Percentiles rank a stretch among this genome's conserved stretches.
These are phyloP conservation scores for Capitulum mitella DNA, from an alignment of 2,888 invertebrate species.

Conservation along the genomic window DNA sequence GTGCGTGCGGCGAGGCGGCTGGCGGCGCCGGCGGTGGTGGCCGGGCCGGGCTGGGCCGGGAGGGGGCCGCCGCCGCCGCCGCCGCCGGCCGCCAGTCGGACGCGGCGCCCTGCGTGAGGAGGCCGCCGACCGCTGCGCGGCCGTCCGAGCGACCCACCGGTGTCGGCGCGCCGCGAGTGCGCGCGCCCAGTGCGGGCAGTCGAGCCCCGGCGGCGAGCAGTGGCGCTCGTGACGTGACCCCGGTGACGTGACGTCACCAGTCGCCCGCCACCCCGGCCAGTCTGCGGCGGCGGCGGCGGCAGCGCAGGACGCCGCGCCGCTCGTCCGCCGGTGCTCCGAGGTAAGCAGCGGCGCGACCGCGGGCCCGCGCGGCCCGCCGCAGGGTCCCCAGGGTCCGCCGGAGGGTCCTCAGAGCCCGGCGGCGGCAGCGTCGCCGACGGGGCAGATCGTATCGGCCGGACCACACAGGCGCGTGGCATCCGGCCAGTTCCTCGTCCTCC, in stretches of 20 bases:
- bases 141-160: neutral
- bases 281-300: no score
- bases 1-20: neutral
- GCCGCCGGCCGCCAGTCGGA: neutral
- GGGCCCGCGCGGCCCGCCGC: no score
- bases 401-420: no score
- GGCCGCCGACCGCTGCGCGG: neutral
- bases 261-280: neutral
- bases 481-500: no score
- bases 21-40: neutral
- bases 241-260: neutral
- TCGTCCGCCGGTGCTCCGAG: neutral
- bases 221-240: no score
- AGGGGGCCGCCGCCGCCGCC: neutral
- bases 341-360: neutral
- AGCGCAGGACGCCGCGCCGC: neutral
- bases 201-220: neutral
- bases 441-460: no score
- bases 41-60: neutral
- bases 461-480: neutral
- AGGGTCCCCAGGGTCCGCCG: no score
- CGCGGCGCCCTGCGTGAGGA: conserved; percentile 6
- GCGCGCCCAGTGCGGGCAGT: neutral
- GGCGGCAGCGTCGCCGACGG: no score
- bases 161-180: neutral